Evolutionary conservation across 2,888 invertebrate genomes (phyloP), one percentile per base, ranked within the genome.

Genomic region (Parochlus steinenii): DNA sequence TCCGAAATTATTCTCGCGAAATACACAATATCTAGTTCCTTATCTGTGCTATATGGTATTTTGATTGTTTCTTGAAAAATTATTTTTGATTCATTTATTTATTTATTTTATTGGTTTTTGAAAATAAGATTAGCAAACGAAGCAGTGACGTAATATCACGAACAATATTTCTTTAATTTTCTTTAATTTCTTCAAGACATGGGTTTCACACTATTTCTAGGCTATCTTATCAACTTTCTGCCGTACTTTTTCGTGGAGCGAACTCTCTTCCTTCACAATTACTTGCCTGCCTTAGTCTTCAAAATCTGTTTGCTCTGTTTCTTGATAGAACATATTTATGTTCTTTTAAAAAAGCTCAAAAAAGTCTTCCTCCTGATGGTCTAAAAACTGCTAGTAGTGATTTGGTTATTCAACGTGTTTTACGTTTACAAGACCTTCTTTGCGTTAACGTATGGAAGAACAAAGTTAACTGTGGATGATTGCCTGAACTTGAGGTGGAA

Each of bases 231-330:
- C 16, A 86, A 93, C 54, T 92, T 78, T 50, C 50, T 93, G 39
- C 93, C 93, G 0, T 90, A 83, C 54, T 82, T 87, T 60, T 82
- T 90, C 49, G 71, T 85, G 41, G 93, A 95, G 46, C 67, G 83
- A 37, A 90, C 89, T 0, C 62, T 93, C 25, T 95, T 95, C 54
- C 63, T 95, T 39, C 92, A 95, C 57, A 85, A 92, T 54, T 95
- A 95, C 54, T 64, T 95, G 46, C 89, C 90, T 7, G 89, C 92
- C 2, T 80, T 90, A 48, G 61, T 82, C 6, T 93, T 81, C 55
- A 89, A 93, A 62, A 66, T 86, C 12, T 61, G 90, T 30, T 62
- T 90, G 8, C 59, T 77, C 24, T 71, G 80, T 15, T 80, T 69
- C 39, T 63, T 80, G 1, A 53, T 83, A 11, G 83, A 89, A 46